Base-by-base conservation (phyloP, 2,113 vertebrate genomes). In the Notechis scutatus region DNA sequence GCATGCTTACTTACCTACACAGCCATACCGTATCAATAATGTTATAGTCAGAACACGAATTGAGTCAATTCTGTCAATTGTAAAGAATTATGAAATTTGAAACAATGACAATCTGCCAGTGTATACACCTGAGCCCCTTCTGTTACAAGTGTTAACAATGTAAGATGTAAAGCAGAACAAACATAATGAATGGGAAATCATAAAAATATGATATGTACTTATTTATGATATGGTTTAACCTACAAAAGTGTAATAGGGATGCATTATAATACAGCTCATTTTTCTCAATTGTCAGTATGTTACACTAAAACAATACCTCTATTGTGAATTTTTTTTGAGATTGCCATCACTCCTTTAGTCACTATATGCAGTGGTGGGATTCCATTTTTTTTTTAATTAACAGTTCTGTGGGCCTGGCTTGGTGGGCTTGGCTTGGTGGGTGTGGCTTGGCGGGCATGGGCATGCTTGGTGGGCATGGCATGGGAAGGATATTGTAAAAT, bases 41-140 rank as follows among this genome's bases (percentile, higher is more conserved):
- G 55, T 42, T 24, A 61, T 26, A 87, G 86, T 24, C 34, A 50
- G 59, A 90, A 54, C n/a, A 39, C 88, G 4, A 69, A 69, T 26
- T 95, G 92, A 94, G 69, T 95, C 94, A 89, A 50, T 47, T 1
- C 88, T 94, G 89, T 85, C 52, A 20, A 10, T 55, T 88, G 54
- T n/a, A 88, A 54, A 88, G 26, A 54, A 50, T 90, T 95, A 95
- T 94, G 91, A 90, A 95, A 96, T 92, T 64, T 91, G 88, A 87
- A 94, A 94, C 92, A 93, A 95, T 94, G 26, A 50, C 91, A 61
- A 20, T 0, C 93, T 74, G 8, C 81, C 23, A 87, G 69, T 11
- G 88, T 93, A 95, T 95, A 93, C 91, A 93, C 52, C 91, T 88
- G 93, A 95, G 90, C 95, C 94, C 93, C 92, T 45, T 93, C 87